Base-by-base conservation (phyloP, 2,113 vertebrate genomes). In the Zosterops japonicus region DNA sequence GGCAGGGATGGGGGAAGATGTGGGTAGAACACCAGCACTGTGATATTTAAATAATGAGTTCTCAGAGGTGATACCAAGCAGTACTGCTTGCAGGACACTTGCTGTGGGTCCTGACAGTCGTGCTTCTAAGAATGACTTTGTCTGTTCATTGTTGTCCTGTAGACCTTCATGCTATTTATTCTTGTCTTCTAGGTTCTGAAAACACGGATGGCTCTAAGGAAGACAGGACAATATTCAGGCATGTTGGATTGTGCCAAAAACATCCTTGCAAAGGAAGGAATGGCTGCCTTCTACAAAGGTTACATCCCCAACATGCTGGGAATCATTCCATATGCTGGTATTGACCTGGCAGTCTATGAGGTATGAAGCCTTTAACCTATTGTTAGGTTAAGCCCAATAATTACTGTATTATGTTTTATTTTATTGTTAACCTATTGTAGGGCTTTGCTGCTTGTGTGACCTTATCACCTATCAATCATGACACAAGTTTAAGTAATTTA, bases 291-390 rank as follows among this genome's bases (percentile, higher is more conserved):
- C 97, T 99, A 99, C 97, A 99, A 99, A 93, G 99, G 99, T 94
- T 99, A 99, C 9, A 70, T 99, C 50, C 99, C 99, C 81, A 99
- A 99, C 95, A 98, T 99, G 98, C 94, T 99, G 56, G 99, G 99
- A 25, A 99, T 99, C 97, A 99, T 99, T 94, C 99, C 99, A 0
- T 99, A 99, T 0, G 99, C 99, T 15, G 99, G 99, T 29, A 99
- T 99, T 33, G 99, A 99, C 97, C 97, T 99, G 72, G 99, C 99
- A 2, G 98, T 99, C 49, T 99, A 99, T 18, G 99, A 99, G 98
- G 99, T 99, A 95, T 95, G 98, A 60, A 23, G 24, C 71, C 27
- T 52, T 71, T 24, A 33, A 47, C 11, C 44, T 55, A 2, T 29
- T 52, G 23, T 59, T 82, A 46, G 28, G 5, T 82, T 65, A 52